Base-by-base conservation (phyloP, 2,113 vertebrate genomes). In the Romanogobio albipinnatus region DNA sequence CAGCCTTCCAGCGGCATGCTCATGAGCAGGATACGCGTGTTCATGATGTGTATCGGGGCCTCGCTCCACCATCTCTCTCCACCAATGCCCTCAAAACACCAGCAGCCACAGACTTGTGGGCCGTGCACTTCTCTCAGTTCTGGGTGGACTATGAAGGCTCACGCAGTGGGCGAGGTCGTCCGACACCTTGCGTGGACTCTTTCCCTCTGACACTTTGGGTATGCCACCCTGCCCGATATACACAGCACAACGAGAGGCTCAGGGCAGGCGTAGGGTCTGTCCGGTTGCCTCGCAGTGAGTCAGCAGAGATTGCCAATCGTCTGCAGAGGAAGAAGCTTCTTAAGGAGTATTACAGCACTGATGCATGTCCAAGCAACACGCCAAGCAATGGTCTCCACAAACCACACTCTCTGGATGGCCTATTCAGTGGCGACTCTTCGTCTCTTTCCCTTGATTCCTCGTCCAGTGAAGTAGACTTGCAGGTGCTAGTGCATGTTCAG, bases 91-190 rank as follows among this genome's bases (percentile, higher is more conserved):
- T 99, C 51, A 99, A 96, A 91, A 94, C 93, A 83, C 96, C 96
- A 36, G 96, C 98, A 47, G 96, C 96, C 83, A 93, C 93, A 0
- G 98, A 99, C 92, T 94, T 99, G 83, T 99, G 98, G 98, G 95
- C 97, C 0, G 77, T 99, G 77, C 95, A 98, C 90, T 99, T 97
- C 89, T 95, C 97, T 49, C 98, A 99, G 85, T 99, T 99, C 93
- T 99, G 98, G 98, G 93, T 98, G 86, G 98, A 99, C 93, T 99
- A 96, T 0, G 98, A 99, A 91, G 97, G 96, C 76, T 94, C 90
- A 0, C 96, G 94, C 14, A 96, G 96, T 36, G 96, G 97, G 2
- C 96, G 95, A 86, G 97, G 97, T 10, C 91, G 98, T 6, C 98
- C 98, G 0, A 2, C 99, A 89, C 96, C 93, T 47, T 99, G 98